A percentile compares a stretch with the other conserved stretches of the same genome.
Conservation (phyloP, 2,888 invertebrate species). For the Podabrus alpinus region DNA sequence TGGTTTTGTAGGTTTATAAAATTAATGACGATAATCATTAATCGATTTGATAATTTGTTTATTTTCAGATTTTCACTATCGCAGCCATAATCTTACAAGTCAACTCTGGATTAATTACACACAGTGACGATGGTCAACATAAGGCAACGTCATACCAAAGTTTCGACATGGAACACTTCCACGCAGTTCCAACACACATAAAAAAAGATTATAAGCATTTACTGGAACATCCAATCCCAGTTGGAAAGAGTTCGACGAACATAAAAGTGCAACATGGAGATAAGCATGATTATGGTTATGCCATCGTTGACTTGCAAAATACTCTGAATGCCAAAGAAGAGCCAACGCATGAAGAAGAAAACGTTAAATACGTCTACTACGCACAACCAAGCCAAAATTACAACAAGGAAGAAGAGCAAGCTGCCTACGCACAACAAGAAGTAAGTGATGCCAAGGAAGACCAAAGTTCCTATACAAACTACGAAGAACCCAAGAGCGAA, state of each 20-base stretch:
- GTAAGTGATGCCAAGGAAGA: not conserved
- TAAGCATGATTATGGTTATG: constrained; percentile 44
- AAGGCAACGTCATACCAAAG: constrained; percentile 73
- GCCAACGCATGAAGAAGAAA: not conserved
- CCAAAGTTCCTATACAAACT: not conserved
- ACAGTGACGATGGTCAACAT: constrained; percentile 57
- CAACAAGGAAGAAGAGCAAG: too few relatives aligned
- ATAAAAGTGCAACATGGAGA: constrained; percentile 44
- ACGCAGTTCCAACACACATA: constrained; percentile 70
- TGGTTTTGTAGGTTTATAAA: not conserved
- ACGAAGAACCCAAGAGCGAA: not conserved
- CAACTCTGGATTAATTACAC: constrained; percentile 11
- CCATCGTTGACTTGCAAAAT: constrained; percentile 20
- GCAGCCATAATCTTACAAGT: not conserved
- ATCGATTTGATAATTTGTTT: not conserved
- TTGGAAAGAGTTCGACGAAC: constrained; percentile 57
- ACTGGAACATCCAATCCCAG: constrained; percentile 66
- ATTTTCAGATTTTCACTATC: constrained; percentile 4
- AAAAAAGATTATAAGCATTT: constrained; percentile 70
- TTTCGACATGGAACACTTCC: constrained; percentile 71
- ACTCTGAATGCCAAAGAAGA: not conserved
- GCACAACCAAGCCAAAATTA: not conserved
- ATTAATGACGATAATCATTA: not conserved
- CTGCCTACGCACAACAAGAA: too few relatives aligned
- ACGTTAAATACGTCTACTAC: not conserved